Conservation (phyloP, 2,797 vertebrate genomes). For the Chrysocyon brachyurus region DNA sequence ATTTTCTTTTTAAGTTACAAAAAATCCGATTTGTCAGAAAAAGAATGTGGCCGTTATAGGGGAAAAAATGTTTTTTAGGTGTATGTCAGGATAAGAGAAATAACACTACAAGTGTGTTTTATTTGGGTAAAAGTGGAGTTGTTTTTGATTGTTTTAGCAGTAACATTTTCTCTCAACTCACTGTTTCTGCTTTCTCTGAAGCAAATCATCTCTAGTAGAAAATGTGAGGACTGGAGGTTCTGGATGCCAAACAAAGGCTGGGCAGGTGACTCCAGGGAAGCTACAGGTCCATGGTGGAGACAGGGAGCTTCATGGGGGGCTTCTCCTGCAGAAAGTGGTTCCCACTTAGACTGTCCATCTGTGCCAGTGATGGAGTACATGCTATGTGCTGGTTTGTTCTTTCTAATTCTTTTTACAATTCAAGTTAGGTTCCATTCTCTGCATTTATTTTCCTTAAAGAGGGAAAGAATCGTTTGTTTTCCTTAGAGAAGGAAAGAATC, state of each 20-base stretch:
- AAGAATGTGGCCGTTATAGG: not conserved
- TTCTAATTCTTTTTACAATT: not conserved
- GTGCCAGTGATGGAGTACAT: fast-evolving
- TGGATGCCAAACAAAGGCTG: not conserved
- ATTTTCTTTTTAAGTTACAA: slow-evolving; percentile 67
- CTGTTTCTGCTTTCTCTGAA: not conserved
- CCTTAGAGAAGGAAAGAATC: slow-evolving; percentile 20
- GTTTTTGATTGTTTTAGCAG: not conserved
- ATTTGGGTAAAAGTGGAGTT: not conserved
- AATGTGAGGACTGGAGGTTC: not conserved
- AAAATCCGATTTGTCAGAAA: not conserved
- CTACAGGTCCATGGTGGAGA: not conserved
- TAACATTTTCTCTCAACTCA: not conserved
- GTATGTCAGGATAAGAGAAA: not conserved
- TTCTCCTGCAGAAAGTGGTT: fast-evolving
- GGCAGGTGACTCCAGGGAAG: not conserved
- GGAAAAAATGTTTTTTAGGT: not conserved
- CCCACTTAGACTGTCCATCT: fast-evolving
- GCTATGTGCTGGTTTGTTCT: fast-evolving
- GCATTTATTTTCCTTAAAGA: slow-evolving; percentile 18
- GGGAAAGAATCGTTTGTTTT: slow-evolving; percentile 38
- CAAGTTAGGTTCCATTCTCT: not conserved
- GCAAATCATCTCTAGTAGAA: not conserved
- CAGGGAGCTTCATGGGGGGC: too few species aligned
- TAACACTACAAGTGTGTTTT: not conserved